Conservation (phyloP, 2,888 invertebrate species). For the Dromius quadrimaculatus region DNA sequence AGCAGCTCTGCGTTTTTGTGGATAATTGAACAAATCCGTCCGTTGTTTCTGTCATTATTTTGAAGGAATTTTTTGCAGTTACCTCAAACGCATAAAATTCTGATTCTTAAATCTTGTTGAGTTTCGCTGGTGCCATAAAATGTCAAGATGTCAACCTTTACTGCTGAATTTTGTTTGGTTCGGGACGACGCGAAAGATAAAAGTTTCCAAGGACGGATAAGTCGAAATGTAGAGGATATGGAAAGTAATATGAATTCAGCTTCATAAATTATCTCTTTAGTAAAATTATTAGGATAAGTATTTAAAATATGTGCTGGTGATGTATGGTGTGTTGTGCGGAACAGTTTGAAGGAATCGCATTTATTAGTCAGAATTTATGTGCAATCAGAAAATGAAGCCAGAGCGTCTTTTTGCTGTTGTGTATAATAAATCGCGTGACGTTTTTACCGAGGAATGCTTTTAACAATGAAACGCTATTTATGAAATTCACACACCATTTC, state of each 20-base stretch:
- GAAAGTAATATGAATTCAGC: too few relatives aligned
- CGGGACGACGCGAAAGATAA: too few relatives aligned
- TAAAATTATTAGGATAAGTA: background rate
- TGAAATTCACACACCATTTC: constrained; percentile 52
- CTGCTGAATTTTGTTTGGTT: too few relatives aligned
- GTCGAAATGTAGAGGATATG: too few relatives aligned
- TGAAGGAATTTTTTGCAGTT: too few relatives aligned
- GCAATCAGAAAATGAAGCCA: constrained; percentile 30
- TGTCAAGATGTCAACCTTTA: too few relatives aligned
- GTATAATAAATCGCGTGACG: constrained; percentile 49
- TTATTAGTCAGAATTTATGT: constrained; percentile 14
- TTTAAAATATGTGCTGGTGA: constrained; percentile 8
- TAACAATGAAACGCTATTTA: constrained; percentile 52
- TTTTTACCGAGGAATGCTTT: constrained; percentile 51
- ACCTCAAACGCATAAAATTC: too few relatives aligned
- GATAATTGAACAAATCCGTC: constrained; percentile 4
- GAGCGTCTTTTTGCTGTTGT: constrained; percentile 36
- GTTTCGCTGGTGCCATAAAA: too few relatives aligned
- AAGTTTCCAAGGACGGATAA: too few relatives aligned
- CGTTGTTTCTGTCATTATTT: constrained; percentile 2
- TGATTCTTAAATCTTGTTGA: too few relatives aligned
- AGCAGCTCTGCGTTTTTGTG: constrained; percentile 1
- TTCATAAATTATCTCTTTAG: too few relatives aligned
- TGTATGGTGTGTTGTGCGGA: constrained; percentile 5
- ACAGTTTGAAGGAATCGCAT: constrained; percentile 20